phyloP scores from a whole-genome alignment of 2,113 vertebrate genomes.

The Tamias sibiricus region DNA sequence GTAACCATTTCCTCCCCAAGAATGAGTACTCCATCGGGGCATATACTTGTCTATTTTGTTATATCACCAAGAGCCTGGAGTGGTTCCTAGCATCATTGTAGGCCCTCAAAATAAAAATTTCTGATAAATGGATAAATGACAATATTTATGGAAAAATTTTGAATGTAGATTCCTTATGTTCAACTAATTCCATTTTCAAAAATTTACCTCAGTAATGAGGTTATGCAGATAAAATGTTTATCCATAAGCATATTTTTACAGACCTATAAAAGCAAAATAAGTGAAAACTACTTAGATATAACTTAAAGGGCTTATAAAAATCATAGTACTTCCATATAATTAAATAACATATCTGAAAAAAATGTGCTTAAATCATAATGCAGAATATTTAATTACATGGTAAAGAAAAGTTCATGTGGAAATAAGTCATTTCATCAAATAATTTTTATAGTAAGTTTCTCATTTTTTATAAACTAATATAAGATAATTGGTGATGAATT shows the following conservation, averaged over 20 bases:
- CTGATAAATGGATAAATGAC: neutral
- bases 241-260: neutral
- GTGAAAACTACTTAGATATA: neutral
- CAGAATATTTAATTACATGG: neutral
- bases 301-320: neutral
- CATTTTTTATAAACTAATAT: neutral
- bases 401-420: neutral
- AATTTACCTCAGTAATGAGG: neutral
- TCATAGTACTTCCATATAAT: neutral
- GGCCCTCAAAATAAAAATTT: neutral
- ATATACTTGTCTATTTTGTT: neutral
- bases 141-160: neutral
- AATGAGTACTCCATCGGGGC: neutral
- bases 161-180: neutral
- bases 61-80: neutral
- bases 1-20: neutral
- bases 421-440: neutral
- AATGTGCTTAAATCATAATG: neutral
- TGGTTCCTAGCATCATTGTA: neutral
- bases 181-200: conserved; percentile 10
- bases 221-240: neutral
- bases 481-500: neutral
- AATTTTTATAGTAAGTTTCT: neutral
- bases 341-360: neutral
- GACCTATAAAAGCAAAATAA: neutral